Conservation (phyloP, 2,113 vertebrate genomes). For the Cyprinodon variegatus region DNA sequence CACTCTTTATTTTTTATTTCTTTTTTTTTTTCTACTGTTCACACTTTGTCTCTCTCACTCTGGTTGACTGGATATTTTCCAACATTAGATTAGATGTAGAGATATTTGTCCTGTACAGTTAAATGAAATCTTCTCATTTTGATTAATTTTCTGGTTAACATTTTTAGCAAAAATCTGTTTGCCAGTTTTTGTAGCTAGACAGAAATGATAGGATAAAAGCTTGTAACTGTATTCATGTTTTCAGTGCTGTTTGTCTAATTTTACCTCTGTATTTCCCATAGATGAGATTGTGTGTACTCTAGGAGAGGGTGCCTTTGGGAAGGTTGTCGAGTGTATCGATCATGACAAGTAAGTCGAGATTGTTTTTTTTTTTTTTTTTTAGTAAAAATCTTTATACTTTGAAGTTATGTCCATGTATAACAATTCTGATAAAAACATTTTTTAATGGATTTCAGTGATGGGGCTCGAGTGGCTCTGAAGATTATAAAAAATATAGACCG, state of each 20-base stretch:
- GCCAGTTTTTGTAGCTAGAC: slow-evolving; percentile 46
- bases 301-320: slow-evolving; percentile 98
- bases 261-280: slow-evolving; percentile 82
- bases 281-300: slow-evolving; percentile 97
- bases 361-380: no score
- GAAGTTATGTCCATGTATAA: no score
- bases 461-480: slow-evolving; percentile 92
- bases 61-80: slow-evolving; percentile 78
- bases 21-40: slow-evolving; percentile 87
- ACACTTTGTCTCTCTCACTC: slow-evolving; percentile 72
- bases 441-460: slow-evolving; percentile 69
- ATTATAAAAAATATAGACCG: slow-evolving; percentile 98
- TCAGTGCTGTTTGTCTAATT: slow-evolving; percentile 66
- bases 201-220: slow-evolving; percentile 53
- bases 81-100: slow-evolving; percentile 55
- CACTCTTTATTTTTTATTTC: slow-evolving; percentile 86
- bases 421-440: background rate
- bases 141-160: slow-evolving; percentile 33
- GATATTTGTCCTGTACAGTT: slow-evolving; percentile 55
- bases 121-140: slow-evolving; percentile 7
- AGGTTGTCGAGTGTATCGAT: slow-evolving; percentile 97
- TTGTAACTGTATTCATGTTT: slow-evolving; percentile 20
- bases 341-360: slow-evolving; percentile 80
- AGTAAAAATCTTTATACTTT: no score
- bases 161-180: slow-evolving; percentile 46